These are phyloP conservation scores for Condylura cristata DNA, from an alignment of 2,113 vertebrate genomes.

Conservation along the genomic window DNA sequence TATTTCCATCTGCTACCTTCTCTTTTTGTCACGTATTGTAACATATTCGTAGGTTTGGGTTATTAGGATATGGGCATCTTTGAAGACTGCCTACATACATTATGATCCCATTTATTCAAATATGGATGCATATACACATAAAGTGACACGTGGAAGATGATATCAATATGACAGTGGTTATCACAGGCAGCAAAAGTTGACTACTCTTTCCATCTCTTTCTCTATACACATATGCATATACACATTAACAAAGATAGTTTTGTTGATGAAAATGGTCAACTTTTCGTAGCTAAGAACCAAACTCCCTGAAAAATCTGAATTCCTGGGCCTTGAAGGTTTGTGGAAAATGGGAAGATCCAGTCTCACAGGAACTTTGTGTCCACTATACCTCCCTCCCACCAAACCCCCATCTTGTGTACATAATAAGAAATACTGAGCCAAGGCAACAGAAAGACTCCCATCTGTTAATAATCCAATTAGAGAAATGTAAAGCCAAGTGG, in stretches of 20 bases:
- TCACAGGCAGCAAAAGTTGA: not conserved
- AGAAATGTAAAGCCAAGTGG: constrained; percentile 79
- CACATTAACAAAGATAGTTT: not conserved
- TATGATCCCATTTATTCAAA: not conserved
- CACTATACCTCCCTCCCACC: not conserved
- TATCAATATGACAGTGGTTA: not conserved
- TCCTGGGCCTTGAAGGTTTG: not conserved
- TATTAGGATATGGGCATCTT: not conserved
- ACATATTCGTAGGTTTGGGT: not conserved
- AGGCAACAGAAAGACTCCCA: constrained; percentile 81
- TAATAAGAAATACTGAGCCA: constrained; percentile 72
- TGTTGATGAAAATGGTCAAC: not conserved
- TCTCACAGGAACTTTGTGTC: not conserved
- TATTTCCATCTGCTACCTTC: not conserved
- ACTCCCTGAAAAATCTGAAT: not conserved
- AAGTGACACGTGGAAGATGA: not conserved
- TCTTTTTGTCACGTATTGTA: not conserved
- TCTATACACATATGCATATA: too few relatives aligned
- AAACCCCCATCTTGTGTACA: constrained; percentile 25
- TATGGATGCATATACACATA: not conserved
- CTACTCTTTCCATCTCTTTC: not conserved
- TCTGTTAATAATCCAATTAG: constrained; percentile 85
- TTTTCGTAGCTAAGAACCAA: not conserved
- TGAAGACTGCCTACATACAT: not conserved
- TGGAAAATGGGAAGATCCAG: not conserved